Base-by-base conservation (phyloP, 2,797 vertebrate genomes). In the Gastrophryne carolinensis region DNA sequence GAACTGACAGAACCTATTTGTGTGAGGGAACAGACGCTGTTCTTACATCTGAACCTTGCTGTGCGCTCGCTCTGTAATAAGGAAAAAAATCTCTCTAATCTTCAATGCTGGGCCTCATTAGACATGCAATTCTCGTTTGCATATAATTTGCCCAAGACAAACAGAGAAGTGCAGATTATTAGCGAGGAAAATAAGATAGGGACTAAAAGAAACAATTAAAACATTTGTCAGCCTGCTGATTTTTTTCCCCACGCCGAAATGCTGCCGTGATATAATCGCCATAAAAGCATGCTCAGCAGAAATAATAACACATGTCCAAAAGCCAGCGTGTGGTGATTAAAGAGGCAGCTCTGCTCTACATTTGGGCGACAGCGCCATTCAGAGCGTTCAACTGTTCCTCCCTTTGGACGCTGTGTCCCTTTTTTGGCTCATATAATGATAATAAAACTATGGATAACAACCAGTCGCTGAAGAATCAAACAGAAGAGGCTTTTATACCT, bases 71-170 rank as follows among this genome's bases (percentile, higher is more conserved):
- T 64, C 72, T 44, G 34, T 64, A 41, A 23, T 27, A 3, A 64
- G 44, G 37, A 63, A 75, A 77, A 27, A 85, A 82, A 80, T 84
- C 78, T 79, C 86, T 80, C 73, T 83, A 77, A 83, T 82, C 82
- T 84, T 82, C 72, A 82, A 79, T 86, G 82, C 79, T 83, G 35
- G 44, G 81, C 79, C 81, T 85, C 81, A 81, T 86, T 80, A 85
- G 75, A 72, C 47, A 82, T 72, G 80, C 80, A 85, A 86, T 86
- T 70, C 82, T 79, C 19, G 7, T 50, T 74, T 73, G 71, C 66
- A 35, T 77, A 80, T 80, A 79, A 83, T 81, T 81, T 87, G 69
- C 81, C 66, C 78, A 62, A 77, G 66, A 57, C 67, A 77, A 60
- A 11, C n/a, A 80, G 60, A 80, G 73, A 56, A 72, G 0, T 78